Conservation (phyloP, 2,888 invertebrate species). For the Balanococcus diminutus region DNA sequence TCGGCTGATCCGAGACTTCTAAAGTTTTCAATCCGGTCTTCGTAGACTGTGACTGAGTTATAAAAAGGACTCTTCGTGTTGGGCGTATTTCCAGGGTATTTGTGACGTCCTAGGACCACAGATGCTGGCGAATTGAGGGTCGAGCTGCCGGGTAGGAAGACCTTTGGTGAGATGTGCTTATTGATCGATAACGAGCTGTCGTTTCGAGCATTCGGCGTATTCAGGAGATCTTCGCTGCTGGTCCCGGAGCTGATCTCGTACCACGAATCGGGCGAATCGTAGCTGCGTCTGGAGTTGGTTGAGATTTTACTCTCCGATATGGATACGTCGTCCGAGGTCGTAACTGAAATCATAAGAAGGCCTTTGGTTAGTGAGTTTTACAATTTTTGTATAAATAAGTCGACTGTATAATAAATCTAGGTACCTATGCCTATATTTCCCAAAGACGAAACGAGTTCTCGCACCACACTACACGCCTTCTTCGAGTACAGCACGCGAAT, state of each 20-base stretch:
- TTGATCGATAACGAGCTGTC: slow-evolving; percentile 38
- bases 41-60: slow-evolving; percentile 40
- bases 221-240: slow-evolving; percentile 27
- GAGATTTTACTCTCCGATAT: slow-evolving; percentile 39
- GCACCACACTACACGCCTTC: neutral
- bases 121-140: slow-evolving; percentile 83
- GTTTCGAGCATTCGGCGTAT: neutral
- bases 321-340: slow-evolving; percentile 30
- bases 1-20: neutral
- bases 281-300: slow-evolving; percentile 37
- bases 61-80: slow-evolving; percentile 28
- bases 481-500: neutral
- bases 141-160: slow-evolving; percentile 77
- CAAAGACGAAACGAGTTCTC: neutral
- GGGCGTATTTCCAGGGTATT: neutral
- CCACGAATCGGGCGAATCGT: slow-evolving; percentile 48
- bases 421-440: neutral
- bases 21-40: slow-evolving; percentile 17
- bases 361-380: too few species aligned
- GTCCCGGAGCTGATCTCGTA: slow-evolving; percentile 39
- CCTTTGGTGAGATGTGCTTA: slow-evolving; percentile 72
- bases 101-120: slow-evolving; percentile 71
- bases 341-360: slow-evolving; percentile 1
- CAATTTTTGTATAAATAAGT: too few species aligned
- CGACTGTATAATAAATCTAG: too few species aligned